phyloP scores from a whole-genome alignment of 1,140 invertebrate species.

The Nasonia longicornis region DNA sequence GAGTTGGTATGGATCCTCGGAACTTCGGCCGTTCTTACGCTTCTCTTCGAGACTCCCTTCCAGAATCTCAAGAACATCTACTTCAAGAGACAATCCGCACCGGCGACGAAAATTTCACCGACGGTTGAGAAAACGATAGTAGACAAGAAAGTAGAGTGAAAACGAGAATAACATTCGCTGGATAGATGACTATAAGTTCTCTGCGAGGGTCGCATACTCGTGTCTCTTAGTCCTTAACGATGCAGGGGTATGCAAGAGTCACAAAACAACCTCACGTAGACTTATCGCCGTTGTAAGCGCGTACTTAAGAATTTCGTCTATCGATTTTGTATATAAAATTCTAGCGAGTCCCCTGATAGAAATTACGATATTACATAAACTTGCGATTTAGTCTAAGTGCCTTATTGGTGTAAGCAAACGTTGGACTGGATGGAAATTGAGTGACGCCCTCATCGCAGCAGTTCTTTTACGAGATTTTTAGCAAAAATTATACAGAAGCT shows the following conservation, averaged over 20 bases:
- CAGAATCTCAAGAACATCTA: slow-evolving; percentile 75
- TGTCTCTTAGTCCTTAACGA: too few relatives aligned
- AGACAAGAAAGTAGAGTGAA: slow-evolving; percentile 55
- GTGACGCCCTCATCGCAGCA: not conserved
- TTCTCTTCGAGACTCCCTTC: slow-evolving; percentile 77
- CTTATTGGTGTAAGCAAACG: not conserved
- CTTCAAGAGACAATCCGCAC: slow-evolving; percentile 53
- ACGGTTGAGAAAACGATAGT: slow-evolving; percentile 40
- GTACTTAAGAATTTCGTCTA: not conserved
- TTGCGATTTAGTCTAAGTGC: not conserved
- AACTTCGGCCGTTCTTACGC: slow-evolving; percentile 72
- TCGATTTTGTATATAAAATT: slow-evolving; percentile 50
- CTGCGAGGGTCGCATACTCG: not conserved
- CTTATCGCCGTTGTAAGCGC: slow-evolving; percentile 7
- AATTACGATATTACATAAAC: not conserved
- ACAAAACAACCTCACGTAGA: too few relatives aligned
- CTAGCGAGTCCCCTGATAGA: slow-evolving; percentile 1
- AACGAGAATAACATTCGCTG: not conserved
- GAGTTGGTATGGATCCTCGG: slow-evolving; percentile 72
- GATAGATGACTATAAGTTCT: not conserved
- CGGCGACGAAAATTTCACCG: not conserved
- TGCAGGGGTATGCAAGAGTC: too few relatives aligned
- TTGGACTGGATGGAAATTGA: not conserved
- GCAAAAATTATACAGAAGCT: not conserved
- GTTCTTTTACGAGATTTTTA: not conserved